A percentile compares a stretch with the other conserved stretches of the same genome.
Conservation (phyloP, 2,888 invertebrate species). For the Alentia gelatinosa region DNA sequence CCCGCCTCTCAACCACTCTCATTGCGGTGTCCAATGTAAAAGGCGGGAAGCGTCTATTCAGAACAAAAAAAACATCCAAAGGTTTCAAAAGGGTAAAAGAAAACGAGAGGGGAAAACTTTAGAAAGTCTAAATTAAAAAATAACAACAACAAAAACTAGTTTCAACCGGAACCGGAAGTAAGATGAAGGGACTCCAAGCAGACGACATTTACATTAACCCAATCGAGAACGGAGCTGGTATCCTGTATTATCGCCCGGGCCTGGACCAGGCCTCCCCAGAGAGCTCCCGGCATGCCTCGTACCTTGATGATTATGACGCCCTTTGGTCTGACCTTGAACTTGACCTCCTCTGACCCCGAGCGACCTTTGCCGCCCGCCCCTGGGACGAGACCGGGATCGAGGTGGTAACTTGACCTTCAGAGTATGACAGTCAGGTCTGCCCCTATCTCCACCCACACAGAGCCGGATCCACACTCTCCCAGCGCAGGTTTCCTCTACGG, state of each 20-base stretch:
- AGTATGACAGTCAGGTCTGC: background rate
- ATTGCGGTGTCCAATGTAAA: too few relatives aligned
- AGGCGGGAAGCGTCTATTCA: too few relatives aligned
- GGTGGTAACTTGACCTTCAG: background rate
- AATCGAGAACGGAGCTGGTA: background rate
- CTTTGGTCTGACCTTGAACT: constrained; percentile 6
- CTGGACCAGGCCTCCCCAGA: background rate
- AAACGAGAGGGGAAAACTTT: too few relatives aligned
- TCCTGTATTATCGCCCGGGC: background rate
- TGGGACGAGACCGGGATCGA: background rate
- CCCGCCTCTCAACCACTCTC: too few relatives aligned
- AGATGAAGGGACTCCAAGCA: too few relatives aligned
- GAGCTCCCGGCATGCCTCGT: background rate
- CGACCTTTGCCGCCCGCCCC: constrained; percentile 21
- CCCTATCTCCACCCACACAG: background rate
- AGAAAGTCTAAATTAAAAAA: too few relatives aligned
- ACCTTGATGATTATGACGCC: constrained; percentile 35
- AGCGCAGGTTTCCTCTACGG: background rate
- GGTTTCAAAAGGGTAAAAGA: too few relatives aligned
- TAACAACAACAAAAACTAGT: too few relatives aligned
- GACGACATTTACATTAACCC: background rate
- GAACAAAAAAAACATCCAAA: too few relatives aligned
- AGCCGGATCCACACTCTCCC: background rate
- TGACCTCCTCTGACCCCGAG: background rate
- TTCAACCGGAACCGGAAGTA: too few relatives aligned